A percentile compares a stretch with the other conserved stretches of the same genome.
Evolutionary conservation across 2,888 invertebrate genomes (phyloP).

Genomic region (Caenorhabditis becei): DNA sequence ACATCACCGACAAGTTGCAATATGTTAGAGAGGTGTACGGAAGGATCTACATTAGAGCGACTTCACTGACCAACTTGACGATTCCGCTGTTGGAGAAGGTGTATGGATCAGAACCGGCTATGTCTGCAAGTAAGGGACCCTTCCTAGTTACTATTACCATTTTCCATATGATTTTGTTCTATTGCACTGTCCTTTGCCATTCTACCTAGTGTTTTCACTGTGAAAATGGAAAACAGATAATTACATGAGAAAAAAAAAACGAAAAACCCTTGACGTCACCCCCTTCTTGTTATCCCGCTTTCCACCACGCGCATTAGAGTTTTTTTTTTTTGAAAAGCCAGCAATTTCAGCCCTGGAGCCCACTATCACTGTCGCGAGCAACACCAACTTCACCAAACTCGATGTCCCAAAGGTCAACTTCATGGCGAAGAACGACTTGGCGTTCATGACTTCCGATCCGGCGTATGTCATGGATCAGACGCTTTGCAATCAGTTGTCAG

Average conservation of each 20-base stretch:
- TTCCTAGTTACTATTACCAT: too few species aligned
- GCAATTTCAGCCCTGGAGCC: constrained; percentile 47
- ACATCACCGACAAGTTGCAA: constrained; percentile 49
- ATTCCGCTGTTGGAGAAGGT: constrained; percentile 60
- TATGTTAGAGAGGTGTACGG: constrained; percentile 61
- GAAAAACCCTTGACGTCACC: too few species aligned
- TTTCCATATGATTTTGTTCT: too few species aligned
- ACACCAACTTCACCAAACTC: constrained; percentile 56
- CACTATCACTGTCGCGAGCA: constrained; percentile 30
- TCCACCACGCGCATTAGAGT: too few species aligned
- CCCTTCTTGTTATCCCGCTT: too few species aligned
- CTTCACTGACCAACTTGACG: constrained; percentile 30
- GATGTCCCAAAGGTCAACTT: constrained; percentile 54
- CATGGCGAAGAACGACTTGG: constrained; percentile 48
- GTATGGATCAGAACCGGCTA: constrained; percentile 39
- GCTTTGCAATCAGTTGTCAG: constrained; percentile 54
- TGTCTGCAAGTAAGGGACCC: constrained; percentile 37
- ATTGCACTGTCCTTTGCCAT: too few species aligned
- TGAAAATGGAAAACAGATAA: too few species aligned
- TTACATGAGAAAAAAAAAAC: too few species aligned
- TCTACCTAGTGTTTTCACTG: too few species aligned
- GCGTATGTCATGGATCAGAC: constrained; percentile 52
- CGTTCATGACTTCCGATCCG: constrained; percentile 42
- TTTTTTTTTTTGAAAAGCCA: too few species aligned
- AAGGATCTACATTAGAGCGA: constrained; percentile 51